Evolutionary conservation across 2,797 vertebrate species (phyloP), one percentile per base, ranked within the genome.

Genomic region (Sebastes iracundus): DNA sequence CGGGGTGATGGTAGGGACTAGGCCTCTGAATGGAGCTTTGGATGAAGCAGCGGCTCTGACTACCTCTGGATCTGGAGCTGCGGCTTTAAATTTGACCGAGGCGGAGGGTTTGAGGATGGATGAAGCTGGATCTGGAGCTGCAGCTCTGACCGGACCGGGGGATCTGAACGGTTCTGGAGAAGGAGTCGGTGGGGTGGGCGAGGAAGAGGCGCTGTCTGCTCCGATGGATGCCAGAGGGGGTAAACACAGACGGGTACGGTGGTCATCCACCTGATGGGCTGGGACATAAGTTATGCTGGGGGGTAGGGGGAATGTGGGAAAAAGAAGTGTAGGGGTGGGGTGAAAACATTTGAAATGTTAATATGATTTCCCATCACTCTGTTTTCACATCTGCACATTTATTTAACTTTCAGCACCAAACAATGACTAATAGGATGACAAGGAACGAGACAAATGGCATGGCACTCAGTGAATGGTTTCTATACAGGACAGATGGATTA

Each of bases 231-330:
- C 95, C 82, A 95, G 94, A 77, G 94, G 84, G 8, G 94, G 94
- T 61, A 96, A 96, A 88, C 93, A 88, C 81, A 97, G 88, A 75
- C 72, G 85, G 42, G 88, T 72, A 79, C 94, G 96, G 93, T 98
- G 96, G 23, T 97, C 95, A 7, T 97, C 96, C 93, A 98, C 94
- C 89, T 96, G 94, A 83, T 95, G 95, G 80, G 96, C 96, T 77
- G 96, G 94, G 75, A 99, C 96, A 73, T 97, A 98, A 0, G 94
- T 96, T 93, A 99, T 93, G 88, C 98, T 99, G 94, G 56, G 94
- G 79, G 70, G 13, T 5, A 60, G 53, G 27, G 46, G 38, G 60
- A 6, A 6, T 1, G 14, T 23, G 52, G 74, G 69, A 27, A 22
- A 22, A 64, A 58, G 42, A 80, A 4, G 23, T n/a, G 16, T 9